A percentile compares a stretch with the other conserved stretches of the same genome.
Conservation (phyloP, 2,888 invertebrate species). For the Cephus spinipes region DNA sequence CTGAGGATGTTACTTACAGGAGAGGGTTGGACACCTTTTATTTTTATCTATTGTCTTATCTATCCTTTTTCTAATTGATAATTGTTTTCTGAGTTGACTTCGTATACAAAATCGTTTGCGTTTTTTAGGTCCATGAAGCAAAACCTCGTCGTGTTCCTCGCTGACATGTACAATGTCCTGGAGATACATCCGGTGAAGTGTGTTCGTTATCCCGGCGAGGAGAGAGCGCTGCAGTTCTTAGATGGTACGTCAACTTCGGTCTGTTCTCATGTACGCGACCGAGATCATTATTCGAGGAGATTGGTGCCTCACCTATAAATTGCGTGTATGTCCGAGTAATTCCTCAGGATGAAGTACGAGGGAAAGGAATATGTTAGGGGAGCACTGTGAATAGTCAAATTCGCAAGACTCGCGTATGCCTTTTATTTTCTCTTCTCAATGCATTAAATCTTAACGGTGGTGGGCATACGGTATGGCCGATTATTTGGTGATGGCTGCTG, state of each 20-base stretch:
- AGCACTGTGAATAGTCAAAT: background rate
- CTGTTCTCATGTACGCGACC: background rate
- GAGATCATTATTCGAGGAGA: background rate
- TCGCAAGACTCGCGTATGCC: background rate
- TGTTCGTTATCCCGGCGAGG: conserved; percentile 84
- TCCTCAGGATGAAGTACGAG: background rate
- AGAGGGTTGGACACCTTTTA: conserved; percentile 71
- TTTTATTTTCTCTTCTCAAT: background rate
- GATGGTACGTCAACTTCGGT: conserved; percentile 61
- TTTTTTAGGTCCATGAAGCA: conserved; percentile 86
- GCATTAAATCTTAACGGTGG: background rate
- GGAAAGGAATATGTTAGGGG: background rate
- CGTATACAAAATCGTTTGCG: background rate
- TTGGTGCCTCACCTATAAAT: background rate
- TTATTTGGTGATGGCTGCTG: conserved; percentile 53
- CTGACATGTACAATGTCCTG: conserved; percentile 92
- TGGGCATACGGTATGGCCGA: conserved; percentile 38
- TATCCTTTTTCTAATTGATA: conserved; percentile 1
- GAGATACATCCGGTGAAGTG: conserved; percentile 93
- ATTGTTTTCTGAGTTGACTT: background rate
- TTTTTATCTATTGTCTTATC: conserved; percentile 9
- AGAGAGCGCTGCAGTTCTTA: conserved; percentile 67
- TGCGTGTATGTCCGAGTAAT: background rate
- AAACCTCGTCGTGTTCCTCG: conserved; percentile 90
- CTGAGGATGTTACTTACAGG: conserved; percentile 96